A percentile compares a stretch with the other conserved stretches of the same genome.
Conservation (phyloP, 2,797 vertebrate species). For the Lerista edwardsae region DNA sequence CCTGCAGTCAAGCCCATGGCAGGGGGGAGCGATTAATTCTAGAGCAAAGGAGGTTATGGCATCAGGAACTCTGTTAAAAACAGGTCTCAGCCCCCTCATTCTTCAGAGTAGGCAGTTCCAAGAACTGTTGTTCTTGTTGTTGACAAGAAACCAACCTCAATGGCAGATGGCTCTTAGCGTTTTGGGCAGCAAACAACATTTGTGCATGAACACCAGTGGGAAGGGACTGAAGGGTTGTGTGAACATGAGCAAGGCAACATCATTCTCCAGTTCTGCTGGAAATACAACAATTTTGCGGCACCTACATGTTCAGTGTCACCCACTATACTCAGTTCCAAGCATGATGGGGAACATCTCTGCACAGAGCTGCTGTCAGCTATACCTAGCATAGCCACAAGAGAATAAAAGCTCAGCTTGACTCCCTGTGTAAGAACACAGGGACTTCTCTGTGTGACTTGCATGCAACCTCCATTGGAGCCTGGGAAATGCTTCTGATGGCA, state of each 20-base stretch:
- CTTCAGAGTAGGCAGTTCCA: not conserved
- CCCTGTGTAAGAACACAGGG: no score
- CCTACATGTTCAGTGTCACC: no score
- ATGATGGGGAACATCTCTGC: not conserved
- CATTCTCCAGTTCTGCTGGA: not conserved
- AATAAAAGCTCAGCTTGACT: not conserved
- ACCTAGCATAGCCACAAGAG: not conserved
- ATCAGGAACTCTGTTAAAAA: not conserved
- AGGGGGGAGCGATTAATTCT: not conserved
- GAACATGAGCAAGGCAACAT: not conserved
- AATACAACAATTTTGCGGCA: not conserved
- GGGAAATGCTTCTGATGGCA: not conserved
- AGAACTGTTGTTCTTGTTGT: no score
- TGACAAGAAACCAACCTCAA: not conserved
- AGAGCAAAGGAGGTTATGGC: not conserved
- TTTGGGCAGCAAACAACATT: not conserved
- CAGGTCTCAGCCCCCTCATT: not conserved
- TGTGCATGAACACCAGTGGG: not conserved
- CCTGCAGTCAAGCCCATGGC: not conserved
- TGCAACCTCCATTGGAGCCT: not conserved
- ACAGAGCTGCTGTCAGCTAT: not conserved
- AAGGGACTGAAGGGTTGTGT: not conserved
- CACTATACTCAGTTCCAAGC: not conserved
- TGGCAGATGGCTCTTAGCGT: not conserved
- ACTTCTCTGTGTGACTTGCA: not conserved